Conservation (phyloP, 2,888 invertebrate species). For the Pyralis farinalis region DNA sequence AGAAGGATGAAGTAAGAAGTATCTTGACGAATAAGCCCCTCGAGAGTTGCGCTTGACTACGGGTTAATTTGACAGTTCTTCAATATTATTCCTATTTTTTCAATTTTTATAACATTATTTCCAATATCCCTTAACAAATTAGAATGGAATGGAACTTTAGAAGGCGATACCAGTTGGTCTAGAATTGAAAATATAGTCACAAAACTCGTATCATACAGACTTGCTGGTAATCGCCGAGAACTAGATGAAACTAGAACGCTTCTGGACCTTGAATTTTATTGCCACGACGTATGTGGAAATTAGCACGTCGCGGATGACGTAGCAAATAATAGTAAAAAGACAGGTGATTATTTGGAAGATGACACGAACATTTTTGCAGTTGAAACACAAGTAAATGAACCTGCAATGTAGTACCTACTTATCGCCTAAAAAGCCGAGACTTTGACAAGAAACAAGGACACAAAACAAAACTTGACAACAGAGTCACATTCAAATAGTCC, state of each 20-base stretch:
- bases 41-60: too few relatives aligned
- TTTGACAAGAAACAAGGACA: not conserved
- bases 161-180: too few relatives aligned
- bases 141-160: too few relatives aligned
- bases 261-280: conserved; percentile 44
- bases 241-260: conserved; percentile 31
- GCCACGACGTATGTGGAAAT: conserved; percentile 49
- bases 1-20: too few relatives aligned
- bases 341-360: conserved; percentile 25
- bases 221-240: conserved; percentile 16
- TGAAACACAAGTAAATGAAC: not conserved
- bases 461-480: not conserved
- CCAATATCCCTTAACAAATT: too few relatives aligned
- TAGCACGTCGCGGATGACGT: conserved; percentile 42
- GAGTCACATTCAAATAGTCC: not conserved
- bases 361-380: conserved; percentile 16
- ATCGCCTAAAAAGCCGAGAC: not conserved
- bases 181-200: conserved; percentile 20
- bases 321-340: conserved; percentile 20
- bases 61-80: too few relatives aligned
- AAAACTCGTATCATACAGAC: not conserved
- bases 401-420: too few relatives aligned
- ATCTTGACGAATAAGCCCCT: too few relatives aligned
- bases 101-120: too few relatives aligned
- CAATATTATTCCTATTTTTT: too few relatives aligned